A percentile compares a stretch with the other conserved stretches of the same genome.
These are phyloP conservation scores for Valencia hispanica DNA, from an alignment of 2,797 vertebrate genomes.

Conservation along the genomic window DNA sequence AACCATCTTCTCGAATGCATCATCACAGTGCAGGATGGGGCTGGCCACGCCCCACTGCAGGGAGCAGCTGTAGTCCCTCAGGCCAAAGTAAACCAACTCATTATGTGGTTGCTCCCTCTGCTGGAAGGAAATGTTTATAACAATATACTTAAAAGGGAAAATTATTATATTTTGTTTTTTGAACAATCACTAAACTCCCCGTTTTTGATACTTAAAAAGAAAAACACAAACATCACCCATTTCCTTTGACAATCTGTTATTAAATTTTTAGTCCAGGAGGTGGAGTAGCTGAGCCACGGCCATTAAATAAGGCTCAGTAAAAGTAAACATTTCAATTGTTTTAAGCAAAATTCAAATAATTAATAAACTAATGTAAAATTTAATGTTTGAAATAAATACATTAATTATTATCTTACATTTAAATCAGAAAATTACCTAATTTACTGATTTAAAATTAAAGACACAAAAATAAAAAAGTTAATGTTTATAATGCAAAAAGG, in stretches of 20 bases:
- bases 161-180: not conserved
- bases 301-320: not conserved
- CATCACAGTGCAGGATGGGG: constrained; percentile 94
- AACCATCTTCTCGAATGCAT: constrained; percentile 99
- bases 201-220: not conserved
- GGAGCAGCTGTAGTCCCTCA: constrained; percentile 94
- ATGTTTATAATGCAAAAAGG: not conserved
- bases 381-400: not conserved
- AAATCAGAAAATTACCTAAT: too few species aligned
- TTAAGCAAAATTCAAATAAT: not conserved
- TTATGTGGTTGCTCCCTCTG: constrained; percentile 84
- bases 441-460: not conserved
- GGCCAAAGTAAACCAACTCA: constrained; percentile 92
- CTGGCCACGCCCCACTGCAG: constrained; percentile 97
- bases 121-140: constrained; percentile 32
- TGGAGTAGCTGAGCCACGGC: constrained; percentile 28
- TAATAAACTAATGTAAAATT: not conserved
- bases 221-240: not conserved
- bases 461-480: not conserved
- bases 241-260: not conserved
- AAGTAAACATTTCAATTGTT: not conserved
- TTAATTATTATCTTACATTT: not conserved
- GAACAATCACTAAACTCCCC: not conserved
- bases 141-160: not conserved
- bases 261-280: constrained; percentile 39